Evolutionary conservation across 2,797 vertebrate genomes (phyloP).

Genomic region (Aphelocoma californica): DNA sequence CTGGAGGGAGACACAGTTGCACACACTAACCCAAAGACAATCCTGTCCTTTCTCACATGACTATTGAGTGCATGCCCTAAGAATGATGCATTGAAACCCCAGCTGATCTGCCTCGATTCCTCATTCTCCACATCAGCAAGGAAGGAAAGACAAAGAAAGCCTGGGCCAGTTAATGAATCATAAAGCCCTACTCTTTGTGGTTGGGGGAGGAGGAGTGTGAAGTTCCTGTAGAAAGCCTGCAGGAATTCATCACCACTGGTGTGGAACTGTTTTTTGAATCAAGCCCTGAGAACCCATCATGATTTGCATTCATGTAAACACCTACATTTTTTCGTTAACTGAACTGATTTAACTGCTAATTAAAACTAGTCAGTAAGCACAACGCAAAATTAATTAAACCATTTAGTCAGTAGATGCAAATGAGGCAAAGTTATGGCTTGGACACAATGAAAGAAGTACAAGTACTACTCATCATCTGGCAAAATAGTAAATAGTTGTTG

Average conservation of each 20-base stretch:
- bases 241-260: constrained; percentile 67
- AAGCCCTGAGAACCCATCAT: constrained; percentile 58
- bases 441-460: constrained; percentile 68
- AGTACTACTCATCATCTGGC: constrained; percentile 62
- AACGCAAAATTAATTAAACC: constrained; percentile 81
- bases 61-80: background rate
- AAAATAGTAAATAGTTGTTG: constrained; percentile 62
- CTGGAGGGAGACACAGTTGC: constrained; percentile 45
- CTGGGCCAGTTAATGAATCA: constrained; percentile 37
- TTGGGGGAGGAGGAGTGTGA: background rate
- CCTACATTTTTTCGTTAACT: constrained; percentile 74
- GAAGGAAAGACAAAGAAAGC: background rate
- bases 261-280: constrained; percentile 68
- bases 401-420: constrained; percentile 77
- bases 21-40: background rate
- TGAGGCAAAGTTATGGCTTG: constrained; percentile 67
- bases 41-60: background rate
- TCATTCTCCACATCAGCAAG: background rate
- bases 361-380: constrained; percentile 81
- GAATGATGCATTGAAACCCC: background rate
- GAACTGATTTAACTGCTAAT: constrained; percentile 82
- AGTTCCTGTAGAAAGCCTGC: constrained; percentile 51
- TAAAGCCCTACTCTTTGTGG: constrained; percentile 12
- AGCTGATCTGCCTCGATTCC: background rate
- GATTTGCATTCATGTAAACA: constrained; percentile 78